Conservation (phyloP, 2,888 invertebrate genomes). For the Apeira syringaria region DNA sequence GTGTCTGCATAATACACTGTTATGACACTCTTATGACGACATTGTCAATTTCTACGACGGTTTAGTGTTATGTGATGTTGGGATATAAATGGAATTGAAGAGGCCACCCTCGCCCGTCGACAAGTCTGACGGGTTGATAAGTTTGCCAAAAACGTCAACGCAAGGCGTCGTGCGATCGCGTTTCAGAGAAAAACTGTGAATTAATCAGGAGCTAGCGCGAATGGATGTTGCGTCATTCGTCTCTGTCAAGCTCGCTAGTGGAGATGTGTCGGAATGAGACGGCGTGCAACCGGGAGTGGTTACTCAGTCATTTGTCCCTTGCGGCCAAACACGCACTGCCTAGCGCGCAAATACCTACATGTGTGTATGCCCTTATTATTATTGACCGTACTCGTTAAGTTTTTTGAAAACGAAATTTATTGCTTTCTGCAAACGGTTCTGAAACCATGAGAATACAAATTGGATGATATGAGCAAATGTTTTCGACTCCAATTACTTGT, state of each 20-base stretch:
- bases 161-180: constrained; percentile 60
- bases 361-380: constrained; percentile 44
- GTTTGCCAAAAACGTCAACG: constrained; percentile 66
- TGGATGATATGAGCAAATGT: too few species aligned
- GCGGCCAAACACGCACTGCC: constrained; percentile 62
- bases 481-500: too few species aligned
- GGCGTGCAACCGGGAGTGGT: constrained; percentile 68
- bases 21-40: constrained; percentile 63
- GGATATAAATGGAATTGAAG: constrained; percentile 35
- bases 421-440: constrained; percentile 1
- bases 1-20: constrained; percentile 61
- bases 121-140: constrained; percentile 58
- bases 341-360: constrained; percentile 38
- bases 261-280: constrained; percentile 56
- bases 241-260: constrained; percentile 59
- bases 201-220: constrained; percentile 71
- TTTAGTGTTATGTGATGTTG: constrained; percentile 26
- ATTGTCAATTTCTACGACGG: constrained; percentile 39
- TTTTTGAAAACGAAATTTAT: constrained; percentile 26
- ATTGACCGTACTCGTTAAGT: constrained; percentile 38
- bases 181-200: constrained; percentile 77
- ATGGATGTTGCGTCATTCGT: constrained; percentile 62
- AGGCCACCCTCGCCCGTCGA: constrained; percentile 39
- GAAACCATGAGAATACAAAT: too few species aligned
- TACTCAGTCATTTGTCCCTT: constrained; percentile 71